Base-by-base conservation (phyloP, 2,888 invertebrate species). In the Melangyna quadrimaculata region DNA sequence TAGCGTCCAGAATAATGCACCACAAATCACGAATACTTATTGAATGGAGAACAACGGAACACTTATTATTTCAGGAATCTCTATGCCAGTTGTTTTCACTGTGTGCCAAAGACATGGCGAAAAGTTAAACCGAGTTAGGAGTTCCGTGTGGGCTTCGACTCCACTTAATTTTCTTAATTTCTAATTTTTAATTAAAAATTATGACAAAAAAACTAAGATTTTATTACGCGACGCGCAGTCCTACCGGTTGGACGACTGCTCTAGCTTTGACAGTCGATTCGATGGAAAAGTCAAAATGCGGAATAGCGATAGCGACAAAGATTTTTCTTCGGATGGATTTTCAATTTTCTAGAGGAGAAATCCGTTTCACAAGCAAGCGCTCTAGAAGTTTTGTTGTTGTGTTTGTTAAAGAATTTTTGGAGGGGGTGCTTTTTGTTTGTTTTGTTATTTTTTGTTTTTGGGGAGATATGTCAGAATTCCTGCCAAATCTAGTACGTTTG, bases 201-300 rank as follows among this genome's bases (percentile, higher is more conserved):
- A 55, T 57, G 63, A 32, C 32, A 83, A 55, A 6, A 73, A 79
- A 84, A 70, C 43, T 48, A 55, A 74, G 43, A 43, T n/a, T n/a
- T 17, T 40, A 69, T 40, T n/a, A 67, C 75, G 80, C 79, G 75
- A 72, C 75, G 40, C 71, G 67, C 72, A 43, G 55, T 61, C 71
- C 75, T 24, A 51, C 72, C 71, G 61, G 67, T 55, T 61, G 72
- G 79, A 80, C 84, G 72, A 75, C 72, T 80, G 29, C 84, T 84
- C 84, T 80, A 19, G 79, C 75, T 84, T 80, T 84, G 84, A 84
- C 79, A 84, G 71, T 43, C 55, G 17, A 53, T 43, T 43, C 55
- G 17, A 53, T 43, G 32, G 40, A 45, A 53, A 48, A 63, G 40
- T 37, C 12, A 37, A 19, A 43, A 65, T 43, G 55, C 17, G 74